Percentiles rank a stretch among this genome's conserved stretches.
Evolutionary conservation across 23 tunicate species (phyloP).

Genomic region (Styela clava): DNA sequence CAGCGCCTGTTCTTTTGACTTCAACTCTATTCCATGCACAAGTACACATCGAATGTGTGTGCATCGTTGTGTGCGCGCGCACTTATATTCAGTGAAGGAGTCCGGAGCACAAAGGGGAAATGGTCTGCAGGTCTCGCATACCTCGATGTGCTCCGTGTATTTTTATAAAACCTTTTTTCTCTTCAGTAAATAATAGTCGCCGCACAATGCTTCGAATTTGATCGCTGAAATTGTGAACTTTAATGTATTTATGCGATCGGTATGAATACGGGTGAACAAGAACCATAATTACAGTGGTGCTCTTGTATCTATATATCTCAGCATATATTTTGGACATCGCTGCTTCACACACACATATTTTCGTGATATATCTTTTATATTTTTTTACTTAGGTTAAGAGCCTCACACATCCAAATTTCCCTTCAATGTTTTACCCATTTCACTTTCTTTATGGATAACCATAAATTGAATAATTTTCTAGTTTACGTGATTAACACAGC

Average conservation of each 20-base stretch:
- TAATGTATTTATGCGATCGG: too few relatives aligned
- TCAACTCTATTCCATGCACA: constrained; percentile 26
- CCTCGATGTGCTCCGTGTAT: neutral
- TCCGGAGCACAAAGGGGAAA: constrained; percentile 29
- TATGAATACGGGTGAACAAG: too few relatives aligned
- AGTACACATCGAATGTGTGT: constrained; percentile 3
- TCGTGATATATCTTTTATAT: too few relatives aligned
- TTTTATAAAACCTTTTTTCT: neutral
- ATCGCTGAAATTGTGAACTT: neutral
- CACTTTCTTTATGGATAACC: too few relatives aligned
- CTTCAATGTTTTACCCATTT: too few relatives aligned
- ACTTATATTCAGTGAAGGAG: constrained; percentile 14
- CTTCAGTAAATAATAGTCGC: neutral
- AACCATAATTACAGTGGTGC: neutral
- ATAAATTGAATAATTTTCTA: neutral
- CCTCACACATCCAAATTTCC: too few relatives aligned
- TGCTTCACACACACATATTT: too few relatives aligned
- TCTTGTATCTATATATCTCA: too few relatives aligned
- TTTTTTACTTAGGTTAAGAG: too few relatives aligned
- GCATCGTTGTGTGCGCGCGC: constrained; percentile 24
- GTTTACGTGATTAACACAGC: too few relatives aligned
- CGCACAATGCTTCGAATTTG: neutral
- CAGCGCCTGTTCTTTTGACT: constrained; percentile 31
- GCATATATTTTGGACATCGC: too few relatives aligned
- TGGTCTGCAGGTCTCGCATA: neutral